phyloP scores from a whole-genome alignment of 2,888 invertebrate genomes.

The Pseudeuparius sepicola region DNA sequence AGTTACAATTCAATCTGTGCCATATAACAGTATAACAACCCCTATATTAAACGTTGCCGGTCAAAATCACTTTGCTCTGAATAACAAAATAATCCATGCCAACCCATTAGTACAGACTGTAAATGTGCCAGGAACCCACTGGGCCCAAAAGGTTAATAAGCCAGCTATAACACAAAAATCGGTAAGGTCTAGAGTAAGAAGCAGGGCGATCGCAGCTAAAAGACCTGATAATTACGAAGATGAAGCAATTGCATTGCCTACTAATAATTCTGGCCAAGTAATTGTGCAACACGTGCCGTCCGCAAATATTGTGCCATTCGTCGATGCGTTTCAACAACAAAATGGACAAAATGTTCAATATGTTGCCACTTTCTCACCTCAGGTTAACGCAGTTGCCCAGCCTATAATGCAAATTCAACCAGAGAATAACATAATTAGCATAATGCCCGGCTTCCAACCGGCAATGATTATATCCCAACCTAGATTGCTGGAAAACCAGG shows the following conservation, averaged over 20 bases:
- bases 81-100: slow-evolving; percentile 32
- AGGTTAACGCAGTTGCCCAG: slow-evolving; percentile 34
- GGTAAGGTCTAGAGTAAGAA: slow-evolving; percentile 27
- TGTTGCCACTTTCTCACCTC: slow-evolving; percentile 59
- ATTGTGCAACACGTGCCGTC: slow-evolving; percentile 53
- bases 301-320: slow-evolving; percentile 48
- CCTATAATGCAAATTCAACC: slow-evolving; percentile 43
- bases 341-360: slow-evolving; percentile 67
- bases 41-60: slow-evolving; percentile 31
- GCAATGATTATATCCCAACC: slow-evolving; percentile 37
- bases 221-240: slow-evolving; percentile 20
- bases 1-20: slow-evolving; percentile 33
- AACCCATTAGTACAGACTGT: slow-evolving; percentile 26
- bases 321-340: slow-evolving; percentile 59
- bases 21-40: slow-evolving; percentile 29
- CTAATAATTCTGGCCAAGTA: slow-evolving; percentile 40
- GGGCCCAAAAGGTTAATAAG: slow-evolving; percentile 31
- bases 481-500: slow-evolving; percentile 33
- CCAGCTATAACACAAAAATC: slow-evolving; percentile 29
- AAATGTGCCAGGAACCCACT: slow-evolving; percentile 31
- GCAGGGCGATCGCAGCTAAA: slow-evolving; percentile 28
- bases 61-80: slow-evolving; percentile 32
- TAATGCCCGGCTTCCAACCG: slow-evolving; percentile 35
- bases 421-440: slow-evolving; percentile 36
- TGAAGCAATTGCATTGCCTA: slow-evolving; percentile 21